A percentile compares a stretch with the other conserved stretches of the same genome.
Conservation (phyloP, 2,113 vertebrate genomes). For the Mesembrinibis cayennensis region DNA sequence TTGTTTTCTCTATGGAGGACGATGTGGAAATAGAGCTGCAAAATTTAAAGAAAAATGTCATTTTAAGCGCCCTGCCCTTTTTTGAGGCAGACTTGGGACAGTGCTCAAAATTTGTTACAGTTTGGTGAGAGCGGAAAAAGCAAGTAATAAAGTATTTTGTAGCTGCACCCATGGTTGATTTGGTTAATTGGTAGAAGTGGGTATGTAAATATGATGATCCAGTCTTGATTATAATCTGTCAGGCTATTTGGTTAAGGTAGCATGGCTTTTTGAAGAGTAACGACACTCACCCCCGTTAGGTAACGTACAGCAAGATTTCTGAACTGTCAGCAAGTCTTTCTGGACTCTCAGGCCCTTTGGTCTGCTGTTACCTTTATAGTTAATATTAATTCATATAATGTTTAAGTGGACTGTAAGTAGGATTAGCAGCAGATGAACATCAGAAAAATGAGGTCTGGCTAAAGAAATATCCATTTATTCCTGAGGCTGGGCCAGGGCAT, state of each 20-base stretch:
- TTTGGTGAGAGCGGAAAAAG: background rate
- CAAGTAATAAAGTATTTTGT: background rate
- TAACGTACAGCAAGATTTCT: background rate
- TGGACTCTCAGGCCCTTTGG: background rate
- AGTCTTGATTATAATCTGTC: background rate
- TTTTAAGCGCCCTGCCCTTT: background rate
- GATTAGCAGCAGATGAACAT: background rate
- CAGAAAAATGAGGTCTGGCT: background rate
- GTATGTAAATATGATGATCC: too few relatives aligned
- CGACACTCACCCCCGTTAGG: fast-evolving
- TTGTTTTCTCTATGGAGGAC: background rate
- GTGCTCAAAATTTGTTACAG: background rate
- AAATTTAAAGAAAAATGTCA: background rate
- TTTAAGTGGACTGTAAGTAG: background rate
- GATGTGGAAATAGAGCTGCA: background rate
- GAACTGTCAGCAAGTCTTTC: background rate
- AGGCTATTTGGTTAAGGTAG: background rate
- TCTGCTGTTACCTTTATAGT: background rate
- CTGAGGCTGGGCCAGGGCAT: background rate
- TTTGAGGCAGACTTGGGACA: background rate
- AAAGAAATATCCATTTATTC: background rate
- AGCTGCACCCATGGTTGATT: background rate
- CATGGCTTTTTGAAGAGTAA: background rate
- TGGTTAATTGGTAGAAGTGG: background rate
- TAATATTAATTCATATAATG: background rate